Evolutionary conservation across 2,888 invertebrate species (phyloP).

Genomic region (Oscheius sp.): DNA sequence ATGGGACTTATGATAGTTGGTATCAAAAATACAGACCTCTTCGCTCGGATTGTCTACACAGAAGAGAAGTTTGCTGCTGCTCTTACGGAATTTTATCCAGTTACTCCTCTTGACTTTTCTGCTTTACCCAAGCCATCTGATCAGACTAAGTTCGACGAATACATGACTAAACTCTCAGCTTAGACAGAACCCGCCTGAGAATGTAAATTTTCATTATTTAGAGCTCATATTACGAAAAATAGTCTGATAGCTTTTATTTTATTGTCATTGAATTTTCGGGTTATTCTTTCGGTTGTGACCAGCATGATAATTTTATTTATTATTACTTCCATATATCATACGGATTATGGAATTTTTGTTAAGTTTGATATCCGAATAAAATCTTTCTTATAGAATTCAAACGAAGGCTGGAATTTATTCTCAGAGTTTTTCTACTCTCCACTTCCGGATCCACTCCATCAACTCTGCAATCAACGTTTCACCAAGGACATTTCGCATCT

Average conservation of each 20-base stretch:
- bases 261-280: too few species aligned
- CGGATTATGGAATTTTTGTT: not conserved
- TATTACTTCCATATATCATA: too few species aligned
- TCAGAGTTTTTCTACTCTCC: not conserved
- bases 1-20: not conserved
- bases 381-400: not conserved
- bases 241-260: too few species aligned
- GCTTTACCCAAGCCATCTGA: too few species aligned
- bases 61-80: not conserved
- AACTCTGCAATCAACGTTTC: constrained; percentile 16
- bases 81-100: not conserved
- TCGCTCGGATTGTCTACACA: constrained; percentile 1
- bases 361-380: not conserved
- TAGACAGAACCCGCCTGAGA: too few species aligned
- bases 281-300: too few species aligned
- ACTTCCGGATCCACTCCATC: constrained; percentile 14
- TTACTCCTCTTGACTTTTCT: not conserved
- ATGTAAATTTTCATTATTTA: too few species aligned
- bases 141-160: too few species aligned
- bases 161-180: too few species aligned
- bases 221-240: too few species aligned
- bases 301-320: too few species aligned
- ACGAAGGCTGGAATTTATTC: not conserved
- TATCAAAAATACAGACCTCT: not conserved
- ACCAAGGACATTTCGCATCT: constrained; percentile 1